Base-by-base conservation (phyloP, 2,113 vertebrate genomes). In the Thunnus thynnus region DNA sequence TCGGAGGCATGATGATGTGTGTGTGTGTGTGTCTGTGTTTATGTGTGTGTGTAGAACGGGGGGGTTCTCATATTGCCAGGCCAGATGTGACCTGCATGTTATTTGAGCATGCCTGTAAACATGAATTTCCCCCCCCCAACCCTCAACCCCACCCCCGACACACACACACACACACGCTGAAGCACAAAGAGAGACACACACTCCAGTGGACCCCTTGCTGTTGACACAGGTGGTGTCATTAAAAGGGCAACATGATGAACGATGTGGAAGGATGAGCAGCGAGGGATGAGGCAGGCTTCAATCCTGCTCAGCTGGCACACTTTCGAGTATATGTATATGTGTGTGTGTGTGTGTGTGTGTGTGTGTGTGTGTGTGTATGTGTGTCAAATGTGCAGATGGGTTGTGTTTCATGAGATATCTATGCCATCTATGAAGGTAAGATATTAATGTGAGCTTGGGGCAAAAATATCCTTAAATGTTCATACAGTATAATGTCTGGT, bases 171-270 rank as follows among this genome's bases (percentile, higher is more conserved):
- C 44, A 20, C 57, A 61, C 41, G 41, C 20, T 18, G 17, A 8
- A n/a, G 20, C 54, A 55, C 54, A 55, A 7, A 55, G 18, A 55
- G 3, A 18, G 10, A 20, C 65, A 68, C 82, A 84, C 75, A 18
- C 50, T 1, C 0, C 30, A 13, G 62, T 2, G 67, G 82, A 78
- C 62, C 72, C 50, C 87, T 65, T 27, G 76, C 76, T 89, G 84
- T 85, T 88, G 89, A 91, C 86, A 85, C 91, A 92, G 90, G 88
- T 90, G 90, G 84, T 65, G 86, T 84, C 90, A 87, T 86, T 88
- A 88, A 82, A 86, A 66, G 84, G 73, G 61, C 64, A 77, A 82
- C 87, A 75, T 89, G 89, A 89, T 82, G 76, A 88, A 88, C 64
- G 84, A 83, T 62, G 74, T 62, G 72, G 67, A 83, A 65, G 72